These are phyloP conservation scores for Meteorus colon DNA, from an alignment of 2,888 invertebrate species.

Conservation along the genomic window DNA sequence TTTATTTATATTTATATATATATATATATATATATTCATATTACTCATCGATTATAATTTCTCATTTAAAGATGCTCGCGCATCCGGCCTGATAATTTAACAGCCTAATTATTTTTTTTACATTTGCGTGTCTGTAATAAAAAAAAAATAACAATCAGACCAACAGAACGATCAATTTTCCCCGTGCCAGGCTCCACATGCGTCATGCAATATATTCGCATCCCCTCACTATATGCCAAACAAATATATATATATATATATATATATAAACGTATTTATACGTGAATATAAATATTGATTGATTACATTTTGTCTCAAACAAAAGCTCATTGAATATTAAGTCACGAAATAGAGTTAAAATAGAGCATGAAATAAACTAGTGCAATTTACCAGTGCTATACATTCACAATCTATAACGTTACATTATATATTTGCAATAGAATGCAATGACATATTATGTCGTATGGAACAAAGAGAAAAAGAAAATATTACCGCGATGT, in stretches of 20 bases:
- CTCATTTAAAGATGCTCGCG: neutral
- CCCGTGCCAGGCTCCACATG: constrained; percentile 6
- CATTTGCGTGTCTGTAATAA: neutral
- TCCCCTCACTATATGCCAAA: neutral
- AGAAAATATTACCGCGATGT: neutral
- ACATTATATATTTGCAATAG: neutral
- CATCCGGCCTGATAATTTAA: constrained; percentile 1
- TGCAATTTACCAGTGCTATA: neutral
- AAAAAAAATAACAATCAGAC: neutral
- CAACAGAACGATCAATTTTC: constrained; percentile 1
- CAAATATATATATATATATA: neutral
- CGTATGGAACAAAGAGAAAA: neutral
- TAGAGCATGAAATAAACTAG: constrained; percentile 3
- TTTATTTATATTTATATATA: neutral
- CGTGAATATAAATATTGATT: constrained; percentile 8
- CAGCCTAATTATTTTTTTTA: constrained; percentile 1
- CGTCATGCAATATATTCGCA: neutral
- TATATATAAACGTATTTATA: neutral
- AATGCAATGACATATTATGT: neutral
- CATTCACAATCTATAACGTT: neutral
- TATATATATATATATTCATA: neutral
- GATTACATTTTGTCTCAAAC: constrained; percentile 3
- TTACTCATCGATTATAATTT: no score
- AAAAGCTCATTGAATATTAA: constrained; percentile 9
- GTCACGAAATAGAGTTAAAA: constrained; percentile 11